phyloP scores from a whole-genome alignment of 1,140 invertebrate species.

The Micrasema minimum region DNA sequence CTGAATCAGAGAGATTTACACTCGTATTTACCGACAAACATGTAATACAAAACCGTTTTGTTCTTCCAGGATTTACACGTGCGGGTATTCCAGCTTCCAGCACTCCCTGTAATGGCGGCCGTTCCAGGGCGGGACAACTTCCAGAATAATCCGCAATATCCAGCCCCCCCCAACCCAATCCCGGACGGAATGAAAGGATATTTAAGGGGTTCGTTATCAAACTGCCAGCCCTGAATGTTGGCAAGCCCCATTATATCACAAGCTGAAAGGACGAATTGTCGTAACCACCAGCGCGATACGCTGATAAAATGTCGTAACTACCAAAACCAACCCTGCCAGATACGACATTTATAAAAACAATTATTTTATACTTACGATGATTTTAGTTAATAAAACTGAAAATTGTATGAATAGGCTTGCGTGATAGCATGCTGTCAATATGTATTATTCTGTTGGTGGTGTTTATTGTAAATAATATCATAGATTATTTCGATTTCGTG shows the following conservation, averaged over 20 bases:
- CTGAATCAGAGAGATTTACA: conserved; percentile 12
- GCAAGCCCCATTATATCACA: not conserved
- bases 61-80: conserved; percentile 31
- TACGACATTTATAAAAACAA: no score
- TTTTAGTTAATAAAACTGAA: no score
- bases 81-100: conserved; percentile 1
- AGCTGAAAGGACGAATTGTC: no score
- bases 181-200: conserved; percentile 3
- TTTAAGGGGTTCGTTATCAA: conserved; percentile 31
- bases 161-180: not conserved
- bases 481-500: conserved; percentile 24
- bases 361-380: no score
- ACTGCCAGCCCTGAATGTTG: conserved; percentile 9
- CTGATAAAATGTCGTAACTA: no score
- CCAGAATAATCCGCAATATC: no score
- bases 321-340: no score
- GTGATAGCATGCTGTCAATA: conserved; percentile 27
- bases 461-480: conserved; percentile 31
- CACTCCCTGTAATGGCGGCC: not conserved
- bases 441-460: not conserved
- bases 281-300: no score
- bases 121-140: conserved; percentile 1
- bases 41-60: conserved; percentile 31
- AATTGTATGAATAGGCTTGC: not conserved
- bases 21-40: conserved; percentile 20